A percentile compares a stretch with the other conserved stretches of the same genome.
Evolutionary conservation across 2,797 vertebrate genomes (phyloP).

Genomic region (Falco concolor): DNA sequence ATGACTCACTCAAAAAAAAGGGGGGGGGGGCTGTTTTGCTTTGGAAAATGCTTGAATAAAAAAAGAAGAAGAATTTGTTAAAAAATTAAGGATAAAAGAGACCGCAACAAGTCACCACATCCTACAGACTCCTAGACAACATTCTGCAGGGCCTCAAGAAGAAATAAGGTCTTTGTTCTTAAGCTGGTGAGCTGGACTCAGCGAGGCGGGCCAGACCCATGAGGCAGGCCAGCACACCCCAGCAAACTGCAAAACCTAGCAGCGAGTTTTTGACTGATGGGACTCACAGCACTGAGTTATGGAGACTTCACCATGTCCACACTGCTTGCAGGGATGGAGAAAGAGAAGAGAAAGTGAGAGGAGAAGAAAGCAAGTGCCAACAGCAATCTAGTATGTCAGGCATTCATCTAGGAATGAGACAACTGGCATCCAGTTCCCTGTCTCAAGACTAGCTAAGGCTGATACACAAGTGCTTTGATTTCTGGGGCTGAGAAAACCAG

Average conservation of each 20-base stretch:
- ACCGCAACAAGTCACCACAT: background rate
- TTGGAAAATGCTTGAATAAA: background rate
- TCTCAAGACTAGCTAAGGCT: background rate
- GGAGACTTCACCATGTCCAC: background rate
- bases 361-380: background rate
- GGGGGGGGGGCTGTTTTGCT: background rate
- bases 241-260: background rate
- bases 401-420: background rate
- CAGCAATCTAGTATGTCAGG: accelerated
- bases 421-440: background rate
- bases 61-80: background rate
- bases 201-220: background rate
- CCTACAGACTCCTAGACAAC: background rate
- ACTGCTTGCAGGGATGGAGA: background rate
- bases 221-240: background rate
- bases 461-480: background rate
- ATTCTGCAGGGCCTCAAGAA: background rate
- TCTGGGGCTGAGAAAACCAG: background rate
- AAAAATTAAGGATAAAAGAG: background rate
- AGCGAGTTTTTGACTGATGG: background rate
- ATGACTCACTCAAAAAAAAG: background rate
- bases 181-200: background rate
- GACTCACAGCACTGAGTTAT: background rate
- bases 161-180: background rate
- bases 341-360: background rate